phyloP scores from a whole-genome alignment of 2,113 vertebrate species.

The Oreochromis tanganicae region DNA sequence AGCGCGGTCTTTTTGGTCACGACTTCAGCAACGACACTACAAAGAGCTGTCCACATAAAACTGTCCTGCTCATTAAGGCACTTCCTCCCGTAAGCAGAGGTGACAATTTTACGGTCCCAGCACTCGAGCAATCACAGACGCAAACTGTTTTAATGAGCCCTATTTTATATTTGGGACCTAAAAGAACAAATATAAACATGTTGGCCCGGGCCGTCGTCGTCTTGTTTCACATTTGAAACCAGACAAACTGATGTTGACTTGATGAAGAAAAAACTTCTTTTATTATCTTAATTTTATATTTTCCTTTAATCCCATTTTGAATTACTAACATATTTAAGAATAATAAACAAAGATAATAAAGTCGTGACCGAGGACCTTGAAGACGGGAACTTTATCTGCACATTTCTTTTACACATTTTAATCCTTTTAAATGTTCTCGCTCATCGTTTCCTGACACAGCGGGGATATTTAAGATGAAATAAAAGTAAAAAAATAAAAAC shows the following conservation, averaged over 20 bases:
- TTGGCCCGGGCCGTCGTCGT: neutral
- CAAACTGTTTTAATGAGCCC: conserved; percentile 73
- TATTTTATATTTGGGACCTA: conserved; percentile 18
- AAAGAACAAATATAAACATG: neutral
- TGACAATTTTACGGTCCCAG: conserved; percentile 87
- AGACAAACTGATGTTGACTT: neutral
- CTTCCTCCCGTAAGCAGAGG: conserved; percentile 82
- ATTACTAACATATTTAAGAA: neutral
- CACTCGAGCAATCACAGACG: conserved; percentile 76
- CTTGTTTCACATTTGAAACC: neutral
- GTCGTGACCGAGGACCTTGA: neutral
- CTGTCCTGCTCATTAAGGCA: conserved; percentile 80
- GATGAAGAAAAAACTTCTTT: neutral
- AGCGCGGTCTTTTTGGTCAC: conserved; percentile 63
- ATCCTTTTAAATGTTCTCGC: neutral
- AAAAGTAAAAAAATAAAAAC: conserved; percentile 4
- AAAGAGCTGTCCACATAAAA: conserved; percentile 81
- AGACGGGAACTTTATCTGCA: neutral
- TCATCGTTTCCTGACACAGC: neutral
- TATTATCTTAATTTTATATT: neutral
- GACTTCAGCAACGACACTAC: conserved; percentile 72
- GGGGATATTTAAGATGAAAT: neutral
- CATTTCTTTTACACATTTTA: neutral
- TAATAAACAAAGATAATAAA: neutral
- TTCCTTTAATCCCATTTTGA: neutral